These are phyloP conservation scores for Saccopteryx leptura DNA, from an alignment of 2,113 vertebrate species.

Conservation along the genomic window DNA sequence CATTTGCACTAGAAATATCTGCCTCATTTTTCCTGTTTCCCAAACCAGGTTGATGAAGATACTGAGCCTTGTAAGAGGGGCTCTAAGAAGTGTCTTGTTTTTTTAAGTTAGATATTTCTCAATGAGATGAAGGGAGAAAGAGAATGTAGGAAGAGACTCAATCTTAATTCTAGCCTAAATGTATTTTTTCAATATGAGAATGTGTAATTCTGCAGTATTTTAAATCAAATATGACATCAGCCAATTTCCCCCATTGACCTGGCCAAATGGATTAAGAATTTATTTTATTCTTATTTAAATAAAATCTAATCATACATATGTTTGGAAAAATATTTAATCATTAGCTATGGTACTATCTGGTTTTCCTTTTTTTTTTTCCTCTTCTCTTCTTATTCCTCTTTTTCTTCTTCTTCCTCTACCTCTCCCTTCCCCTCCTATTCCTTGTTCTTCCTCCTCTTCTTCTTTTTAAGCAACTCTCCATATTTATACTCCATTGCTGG, in stretches of 20 bases:
- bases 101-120: neutral
- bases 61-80: neutral
- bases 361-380: neutral
- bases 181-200: constrained; percentile 7
- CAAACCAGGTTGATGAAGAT: neutral
- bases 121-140: neutral
- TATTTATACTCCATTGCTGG: neutral
- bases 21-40: neutral
- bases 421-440: too few relatives aligned
- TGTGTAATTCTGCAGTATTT: neutral
- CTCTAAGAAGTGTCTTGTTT: neutral
- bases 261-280: neutral
- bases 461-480: neutral
- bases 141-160: neutral
- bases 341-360: too few relatives aligned
- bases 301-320: too few relatives aligned
- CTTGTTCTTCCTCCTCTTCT: too few relatives aligned
- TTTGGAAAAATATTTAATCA: too few relatives aligned
- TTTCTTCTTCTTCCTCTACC: too few relatives aligned
- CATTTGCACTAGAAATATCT: neutral
- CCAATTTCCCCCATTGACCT: neutral
- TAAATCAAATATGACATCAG: constrained; percentile 50
- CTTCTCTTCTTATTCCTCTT: neutral
- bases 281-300: too few relatives aligned
- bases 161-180: neutral